phyloP scores from a whole-genome alignment of 2,888 invertebrate genomes.

The Oeneis ivallda region DNA sequence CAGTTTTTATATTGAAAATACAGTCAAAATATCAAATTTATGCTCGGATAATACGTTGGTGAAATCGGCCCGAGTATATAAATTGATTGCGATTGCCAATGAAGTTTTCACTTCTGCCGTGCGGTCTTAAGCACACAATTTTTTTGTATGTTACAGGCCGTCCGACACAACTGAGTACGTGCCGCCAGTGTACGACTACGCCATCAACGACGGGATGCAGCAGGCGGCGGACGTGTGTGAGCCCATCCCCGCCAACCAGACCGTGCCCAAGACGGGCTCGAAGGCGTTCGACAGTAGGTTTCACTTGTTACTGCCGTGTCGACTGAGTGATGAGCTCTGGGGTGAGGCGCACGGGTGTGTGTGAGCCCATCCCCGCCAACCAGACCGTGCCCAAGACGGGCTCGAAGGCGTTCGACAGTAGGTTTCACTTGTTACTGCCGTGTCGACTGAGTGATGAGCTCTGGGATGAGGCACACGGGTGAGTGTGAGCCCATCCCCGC shows the following conservation, averaged over 20 bases:
- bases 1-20: no score
- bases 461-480: background rate
- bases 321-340: constrained; percentile 42
- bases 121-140: no score
- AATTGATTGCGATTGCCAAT: no score
- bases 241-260: constrained; percentile 40
- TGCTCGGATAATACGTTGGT: no score
- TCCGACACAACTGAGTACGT: constrained; percentile 45
- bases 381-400: constrained; percentile 50
- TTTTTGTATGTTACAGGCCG: constrained; percentile 31
- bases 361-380: constrained; percentile 41
- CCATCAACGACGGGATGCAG: constrained; percentile 11
- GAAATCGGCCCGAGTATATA: background rate
- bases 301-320: constrained; percentile 18
- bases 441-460: no score
- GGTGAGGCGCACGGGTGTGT: constrained; percentile 26
- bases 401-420: constrained; percentile 59
- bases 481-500: constrained; percentile 44
- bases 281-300: constrained; percentile 62
- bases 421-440: constrained; percentile 36
- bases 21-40: no score
- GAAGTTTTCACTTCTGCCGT: no score
- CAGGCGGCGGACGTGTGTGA: constrained; percentile 40
- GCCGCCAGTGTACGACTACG: constrained; percentile 47
- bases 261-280: constrained; percentile 49